These are phyloP conservation scores for Drosophila algonquin DNA, from an alignment of 2,888 invertebrate species.

Conservation along the genomic window DNA sequence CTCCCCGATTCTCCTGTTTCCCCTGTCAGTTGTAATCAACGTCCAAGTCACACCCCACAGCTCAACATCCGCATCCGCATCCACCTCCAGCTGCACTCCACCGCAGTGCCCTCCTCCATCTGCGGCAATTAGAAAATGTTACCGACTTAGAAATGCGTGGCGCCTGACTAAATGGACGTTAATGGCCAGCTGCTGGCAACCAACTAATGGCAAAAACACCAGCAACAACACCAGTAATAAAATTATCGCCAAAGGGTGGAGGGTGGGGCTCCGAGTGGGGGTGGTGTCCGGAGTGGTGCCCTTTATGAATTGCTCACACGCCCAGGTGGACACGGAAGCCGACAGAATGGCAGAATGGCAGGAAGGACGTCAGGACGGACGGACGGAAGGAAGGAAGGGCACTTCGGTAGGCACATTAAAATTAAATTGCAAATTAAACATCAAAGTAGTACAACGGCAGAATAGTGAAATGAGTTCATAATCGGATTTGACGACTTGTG, in stretches of 20 bases:
- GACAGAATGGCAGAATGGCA: constrained; percentile 23
- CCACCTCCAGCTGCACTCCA: constrained; percentile 2
- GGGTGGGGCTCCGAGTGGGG: background rate
- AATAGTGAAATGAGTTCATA: constrained; percentile 77
- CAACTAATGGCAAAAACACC: constrained; percentile 70
- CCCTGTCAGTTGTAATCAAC: constrained; percentile 73
- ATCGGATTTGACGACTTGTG: constrained; percentile 79
- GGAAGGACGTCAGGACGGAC: constrained; percentile 8
- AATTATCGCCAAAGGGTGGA: constrained; percentile 63
- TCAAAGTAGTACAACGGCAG: constrained; percentile 71
- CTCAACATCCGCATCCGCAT: background rate
- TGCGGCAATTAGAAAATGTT: constrained; percentile 78
- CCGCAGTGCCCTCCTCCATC: constrained; percentile 41
- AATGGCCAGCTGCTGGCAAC: constrained; percentile 75
- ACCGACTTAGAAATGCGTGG: constrained; percentile 77
- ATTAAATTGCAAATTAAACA: constrained; percentile 80
- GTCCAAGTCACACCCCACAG: constrained; percentile 55
- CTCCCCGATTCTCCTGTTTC: constrained; percentile 19
- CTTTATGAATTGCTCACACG: constrained; percentile 71
- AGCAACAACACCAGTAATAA: constrained; percentile 63
- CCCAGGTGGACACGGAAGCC: constrained; percentile 59
- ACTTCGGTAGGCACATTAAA: constrained; percentile 65
- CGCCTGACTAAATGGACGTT: constrained; percentile 77
- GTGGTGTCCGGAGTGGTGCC: constrained; percentile 25
- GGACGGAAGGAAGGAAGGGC: background rate